phyloP scores from a whole-genome alignment of 1,140 invertebrate genomes.

The Drosophila navojoa region DNA sequence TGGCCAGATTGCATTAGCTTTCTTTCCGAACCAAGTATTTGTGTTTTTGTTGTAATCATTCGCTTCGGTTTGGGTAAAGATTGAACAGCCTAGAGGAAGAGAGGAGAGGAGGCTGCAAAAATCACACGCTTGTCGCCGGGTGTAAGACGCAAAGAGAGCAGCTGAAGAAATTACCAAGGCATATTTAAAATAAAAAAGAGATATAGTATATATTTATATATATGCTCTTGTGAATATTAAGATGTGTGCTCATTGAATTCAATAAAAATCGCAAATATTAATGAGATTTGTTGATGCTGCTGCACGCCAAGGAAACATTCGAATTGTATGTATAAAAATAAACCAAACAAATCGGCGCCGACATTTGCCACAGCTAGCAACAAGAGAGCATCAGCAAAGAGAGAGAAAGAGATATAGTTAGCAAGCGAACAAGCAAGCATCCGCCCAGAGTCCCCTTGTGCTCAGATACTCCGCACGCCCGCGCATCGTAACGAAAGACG shows the following conservation, averaged over 20 bases:
- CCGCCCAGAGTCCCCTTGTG: constrained; percentile 11
- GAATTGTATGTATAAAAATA: constrained; percentile 64
- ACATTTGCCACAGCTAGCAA: constrained; percentile 56
- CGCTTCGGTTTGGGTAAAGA: constrained; percentile 4
- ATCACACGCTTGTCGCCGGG: constrained; percentile 33
- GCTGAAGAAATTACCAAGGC: constrained; percentile 42
- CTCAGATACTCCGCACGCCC: neutral
- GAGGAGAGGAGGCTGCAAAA: constrained; percentile 8
- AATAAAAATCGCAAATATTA: constrained; percentile 68
- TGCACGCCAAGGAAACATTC: constrained; percentile 47
- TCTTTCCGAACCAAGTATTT: neutral
- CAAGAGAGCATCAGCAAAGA: constrained; percentile 48
- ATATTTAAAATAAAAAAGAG: constrained; percentile 29
- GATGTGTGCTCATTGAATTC: constrained; percentile 42
- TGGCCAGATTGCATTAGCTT: constrained; percentile 3
- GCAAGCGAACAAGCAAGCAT: constrained; percentile 40
- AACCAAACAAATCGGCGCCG: constrained; percentile 71
- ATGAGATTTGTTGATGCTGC: constrained; percentile 51
- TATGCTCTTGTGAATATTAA: neutral
- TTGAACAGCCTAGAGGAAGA: neutral
- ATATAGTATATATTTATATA: constrained; percentile 6
- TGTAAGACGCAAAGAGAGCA: constrained; percentile 28
- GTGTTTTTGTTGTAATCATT: constrained; percentile 18
- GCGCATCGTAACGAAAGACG: neutral
- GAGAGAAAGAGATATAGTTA: neutral